A percentile compares a stretch with the other conserved stretches of the same genome.
phyloP scores from a whole-genome alignment of 1,140 invertebrate species.

The Drosophila repleta region DNA sequence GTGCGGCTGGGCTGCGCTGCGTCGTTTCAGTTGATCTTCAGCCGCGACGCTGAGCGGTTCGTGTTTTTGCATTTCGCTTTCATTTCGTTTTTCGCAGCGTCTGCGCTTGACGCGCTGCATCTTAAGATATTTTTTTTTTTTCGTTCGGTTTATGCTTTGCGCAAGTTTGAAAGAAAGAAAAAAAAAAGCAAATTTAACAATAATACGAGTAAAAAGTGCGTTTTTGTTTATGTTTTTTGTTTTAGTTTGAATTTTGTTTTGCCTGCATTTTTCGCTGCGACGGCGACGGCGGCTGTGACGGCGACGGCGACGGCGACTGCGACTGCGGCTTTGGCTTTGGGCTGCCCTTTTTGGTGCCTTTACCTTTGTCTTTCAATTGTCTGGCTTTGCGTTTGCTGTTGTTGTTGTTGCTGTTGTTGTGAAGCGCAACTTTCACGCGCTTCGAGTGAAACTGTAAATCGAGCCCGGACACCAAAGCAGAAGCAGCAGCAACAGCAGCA shows the following conservation, averaged over 20 bases:
- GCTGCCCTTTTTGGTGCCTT: slow-evolving; percentile 40
- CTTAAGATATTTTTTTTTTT: slow-evolving; percentile 29
- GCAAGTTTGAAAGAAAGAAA: slow-evolving; percentile 51
- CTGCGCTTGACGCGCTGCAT: slow-evolving; percentile 28
- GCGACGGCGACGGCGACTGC: slow-evolving; percentile 6
- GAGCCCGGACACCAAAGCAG: slow-evolving; percentile 58
- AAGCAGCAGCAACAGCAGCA: slow-evolving; percentile 22
- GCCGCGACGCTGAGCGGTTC: slow-evolving; percentile 56
- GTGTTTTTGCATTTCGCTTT: background rate
- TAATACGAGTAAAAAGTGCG: slow-evolving; percentile 16
- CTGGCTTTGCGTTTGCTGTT: slow-evolving; percentile 8
- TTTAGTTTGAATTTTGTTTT: background rate
- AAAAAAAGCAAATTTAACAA: slow-evolving; percentile 5
- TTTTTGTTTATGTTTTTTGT: slow-evolving; percentile 17
- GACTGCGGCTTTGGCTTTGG: slow-evolving; percentile 19
- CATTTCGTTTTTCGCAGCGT: slow-evolving; percentile 16
- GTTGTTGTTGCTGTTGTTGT: slow-evolving; percentile 37
- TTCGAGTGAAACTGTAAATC: slow-evolving; percentile 74
- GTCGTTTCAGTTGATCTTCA: slow-evolving; percentile 60
- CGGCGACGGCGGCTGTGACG: background rate
- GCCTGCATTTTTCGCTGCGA: slow-evolving; percentile 8
- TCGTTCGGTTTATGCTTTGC: slow-evolving; percentile 38
- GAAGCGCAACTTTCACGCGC: slow-evolving; percentile 79
- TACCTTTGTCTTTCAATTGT: slow-evolving; percentile 23
- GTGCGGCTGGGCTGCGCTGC: background rate